Percentiles rank a stretch among this genome's conserved stretches.
phyloP scores from a whole-genome alignment of 2,113 vertebrate genomes.

The Candoia aspera region DNA sequence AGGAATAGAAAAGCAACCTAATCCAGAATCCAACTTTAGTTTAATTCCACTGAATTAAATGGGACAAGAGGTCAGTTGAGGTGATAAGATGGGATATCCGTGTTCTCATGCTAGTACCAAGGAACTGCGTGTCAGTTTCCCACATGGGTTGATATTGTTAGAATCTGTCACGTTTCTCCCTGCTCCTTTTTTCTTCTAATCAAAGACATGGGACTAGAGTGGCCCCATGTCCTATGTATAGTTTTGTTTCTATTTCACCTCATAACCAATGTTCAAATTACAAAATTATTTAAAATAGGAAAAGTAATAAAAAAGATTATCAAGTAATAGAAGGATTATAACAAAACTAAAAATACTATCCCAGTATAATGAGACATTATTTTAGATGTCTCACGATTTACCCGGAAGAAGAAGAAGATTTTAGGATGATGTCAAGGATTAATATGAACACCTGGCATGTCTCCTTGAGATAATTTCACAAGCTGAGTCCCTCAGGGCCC shows the following conservation, averaged over 20 bases:
- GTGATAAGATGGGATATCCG: not conserved
- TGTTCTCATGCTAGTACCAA: too few relatives aligned
- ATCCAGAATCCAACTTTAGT: not conserved
- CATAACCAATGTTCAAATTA: not conserved
- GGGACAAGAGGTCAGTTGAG: not conserved
- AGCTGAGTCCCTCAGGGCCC: not conserved
- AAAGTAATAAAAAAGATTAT: not conserved
- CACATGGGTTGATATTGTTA: not conserved
- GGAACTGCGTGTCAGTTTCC: not conserved
- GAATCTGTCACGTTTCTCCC: not conserved
- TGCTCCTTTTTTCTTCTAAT: not conserved
- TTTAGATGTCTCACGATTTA: not conserved
- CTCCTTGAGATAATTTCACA: not conserved
- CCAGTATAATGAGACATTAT: not conserved
- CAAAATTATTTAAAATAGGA: not conserved
- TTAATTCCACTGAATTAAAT: not conserved
- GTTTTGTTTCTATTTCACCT: not conserved
- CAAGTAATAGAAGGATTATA: not conserved
- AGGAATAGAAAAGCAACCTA: not conserved
- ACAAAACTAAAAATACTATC: not conserved
- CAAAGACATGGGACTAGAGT: not conserved
- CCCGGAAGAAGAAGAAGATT: not conserved
- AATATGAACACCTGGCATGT: not conserved
- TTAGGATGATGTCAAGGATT: not conserved
- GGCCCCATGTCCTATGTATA: not conserved